Base-by-base conservation (phyloP, 2,888 invertebrate species). In the Odontomyia ornata region DNA sequence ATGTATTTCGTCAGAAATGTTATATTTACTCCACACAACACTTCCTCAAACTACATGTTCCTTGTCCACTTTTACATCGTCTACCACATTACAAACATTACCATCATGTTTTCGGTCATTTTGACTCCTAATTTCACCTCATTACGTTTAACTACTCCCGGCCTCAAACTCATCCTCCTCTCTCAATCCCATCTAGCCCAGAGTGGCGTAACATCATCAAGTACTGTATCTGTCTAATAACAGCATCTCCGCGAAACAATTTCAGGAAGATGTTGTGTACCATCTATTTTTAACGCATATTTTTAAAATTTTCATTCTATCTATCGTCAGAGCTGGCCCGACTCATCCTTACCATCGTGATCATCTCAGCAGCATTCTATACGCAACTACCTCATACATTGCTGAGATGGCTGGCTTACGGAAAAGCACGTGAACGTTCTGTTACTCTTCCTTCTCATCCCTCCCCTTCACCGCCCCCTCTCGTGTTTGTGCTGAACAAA, bases 151-250 rank as follows among this genome's bases (percentile, higher is more conserved):
- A 52, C 52, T 15, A 4, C 18, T 36, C 36, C 13, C 43, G 43
- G 13, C 7, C 7, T 52, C 52, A 4, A 18, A 18, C 52, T 52
- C 52, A 9, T 52, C 15, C 15, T 52, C 43, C 7, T 43, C n/a
- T n/a, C n/a, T n/a, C n/a, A n/a, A n/a, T n/a, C n/a, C n/a, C n/a
- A n/a, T n/a, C n/a, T n/a, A n/a, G n/a, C n/a, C n/a, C n/a, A n/a
- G n/a, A n/a, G n/a, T 52, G 13, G 3, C 52, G 52, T 52, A 52
- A 52, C 9, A 36, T 9, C 36, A 36, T 9, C 36, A 36, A 36
- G 36, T 36, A 36, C 36, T 36, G 52, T 52, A 60, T 60, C 57
- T 60, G 25, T 60, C 57, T 60, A 60, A 60, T 60, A 60, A 60
- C 57, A 21, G 7, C 57, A 21, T 23, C 57, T n/a, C 43, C 7